These are phyloP conservation scores for Ormyrus thymus DNA, from an alignment of 2,888 invertebrate species.

Conservation along the genomic window DNA sequence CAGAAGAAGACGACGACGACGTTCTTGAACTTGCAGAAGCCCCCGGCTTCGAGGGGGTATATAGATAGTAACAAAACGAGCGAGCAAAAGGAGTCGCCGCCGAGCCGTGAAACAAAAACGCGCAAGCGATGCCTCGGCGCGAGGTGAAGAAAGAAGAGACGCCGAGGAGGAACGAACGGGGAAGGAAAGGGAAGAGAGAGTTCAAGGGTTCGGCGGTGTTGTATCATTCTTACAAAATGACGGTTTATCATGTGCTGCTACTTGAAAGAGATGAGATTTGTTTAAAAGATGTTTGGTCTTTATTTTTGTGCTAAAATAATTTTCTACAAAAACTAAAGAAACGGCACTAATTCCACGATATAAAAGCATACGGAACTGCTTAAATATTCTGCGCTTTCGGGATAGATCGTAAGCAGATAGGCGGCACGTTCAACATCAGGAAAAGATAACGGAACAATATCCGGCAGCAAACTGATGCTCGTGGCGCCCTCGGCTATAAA, in stretches of 20 bases:
- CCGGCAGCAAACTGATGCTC: background rate
- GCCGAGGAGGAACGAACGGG: background rate
- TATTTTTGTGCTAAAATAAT: no score
- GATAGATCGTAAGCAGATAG: no score
- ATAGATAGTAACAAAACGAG: slow-evolving; percentile 43
- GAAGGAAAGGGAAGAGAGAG: background rate
- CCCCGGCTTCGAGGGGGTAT: slow-evolving; percentile 12
- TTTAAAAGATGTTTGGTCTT: no score
- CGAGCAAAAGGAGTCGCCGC: slow-evolving; percentile 23
- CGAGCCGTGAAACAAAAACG: slow-evolving; percentile 4
- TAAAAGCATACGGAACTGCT: no score
- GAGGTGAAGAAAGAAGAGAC: slow-evolving; percentile 3
- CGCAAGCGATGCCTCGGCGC: background rate
- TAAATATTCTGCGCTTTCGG: no score
- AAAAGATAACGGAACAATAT: background rate
- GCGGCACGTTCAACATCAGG: no score
- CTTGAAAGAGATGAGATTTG: no score
- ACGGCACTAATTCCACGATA: no score
- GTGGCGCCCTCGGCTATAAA: slow-evolving; percentile 21
- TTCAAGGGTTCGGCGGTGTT: no score
- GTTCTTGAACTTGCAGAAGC: slow-evolving; percentile 49
- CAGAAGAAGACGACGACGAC: slow-evolving; percentile 13
- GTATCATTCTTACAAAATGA: no score
- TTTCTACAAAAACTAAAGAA: no score
- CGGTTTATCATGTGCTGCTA: no score